Conservation (phyloP, 1,140 invertebrate species). For the Ptiloglossa arizonensis region DNA sequence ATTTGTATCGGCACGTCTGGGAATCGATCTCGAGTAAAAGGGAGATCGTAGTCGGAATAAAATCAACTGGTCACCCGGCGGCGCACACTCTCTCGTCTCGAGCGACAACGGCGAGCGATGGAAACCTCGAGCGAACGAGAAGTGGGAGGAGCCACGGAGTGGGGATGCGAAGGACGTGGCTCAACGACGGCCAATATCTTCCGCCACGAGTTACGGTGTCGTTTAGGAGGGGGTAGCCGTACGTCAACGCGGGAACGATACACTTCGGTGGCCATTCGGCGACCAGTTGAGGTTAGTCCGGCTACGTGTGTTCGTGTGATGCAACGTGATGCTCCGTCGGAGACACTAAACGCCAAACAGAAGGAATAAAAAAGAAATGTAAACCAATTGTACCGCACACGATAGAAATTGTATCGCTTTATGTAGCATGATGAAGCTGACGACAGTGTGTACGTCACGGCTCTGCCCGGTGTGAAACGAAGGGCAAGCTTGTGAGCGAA, state of each 20-base stretch:
- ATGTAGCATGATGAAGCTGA: constrained; percentile 26
- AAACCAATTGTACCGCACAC: constrained; percentile 21
- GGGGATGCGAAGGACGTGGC: too few species aligned
- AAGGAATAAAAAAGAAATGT: constrained; percentile 1
- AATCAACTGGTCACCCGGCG: neutral
- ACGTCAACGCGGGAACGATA: too few species aligned
- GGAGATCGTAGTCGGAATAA: neutral
- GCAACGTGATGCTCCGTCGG: constrained; percentile 20
- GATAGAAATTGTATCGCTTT: constrained; percentile 48
- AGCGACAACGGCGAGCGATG: too few species aligned
- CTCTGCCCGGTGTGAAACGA: constrained; percentile 26
- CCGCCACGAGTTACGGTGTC: too few species aligned
- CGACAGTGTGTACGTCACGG: constrained; percentile 1
- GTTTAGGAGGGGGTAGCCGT: too few species aligned
- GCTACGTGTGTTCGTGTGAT: neutral
- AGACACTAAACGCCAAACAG: neutral
- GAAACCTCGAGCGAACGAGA: too few species aligned
- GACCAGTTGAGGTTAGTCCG: neutral
- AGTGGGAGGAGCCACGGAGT: too few species aligned
- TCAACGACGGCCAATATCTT: too few species aligned
- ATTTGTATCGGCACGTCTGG: constrained; percentile 16
- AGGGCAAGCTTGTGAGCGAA: constrained; percentile 26
- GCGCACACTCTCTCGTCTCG: too few species aligned
- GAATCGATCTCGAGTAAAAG: constrained; percentile 20
- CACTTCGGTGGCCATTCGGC: neutral